Evolutionary conservation across 2,888 invertebrate species (phyloP).

Genomic region (Pollenia amentaria): DNA sequence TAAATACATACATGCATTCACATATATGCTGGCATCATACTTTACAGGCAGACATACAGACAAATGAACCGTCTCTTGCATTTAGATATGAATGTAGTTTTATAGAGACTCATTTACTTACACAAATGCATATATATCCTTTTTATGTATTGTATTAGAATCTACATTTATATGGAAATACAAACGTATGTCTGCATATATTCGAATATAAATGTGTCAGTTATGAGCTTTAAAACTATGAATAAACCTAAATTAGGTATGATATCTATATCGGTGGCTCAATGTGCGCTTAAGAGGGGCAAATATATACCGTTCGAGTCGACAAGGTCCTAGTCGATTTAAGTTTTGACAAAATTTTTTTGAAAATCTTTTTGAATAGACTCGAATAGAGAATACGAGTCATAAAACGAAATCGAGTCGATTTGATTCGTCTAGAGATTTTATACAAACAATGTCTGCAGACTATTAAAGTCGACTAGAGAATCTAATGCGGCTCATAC

Average conservation of each 20-base stretch:
- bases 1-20: not conserved
- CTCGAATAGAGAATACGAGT: too few relatives aligned
- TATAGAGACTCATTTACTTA: not conserved
- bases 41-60: not conserved
- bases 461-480: too few relatives aligned
- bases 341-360: too few relatives aligned
- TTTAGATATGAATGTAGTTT: not conserved
- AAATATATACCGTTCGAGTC: too few relatives aligned
- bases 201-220: slow-evolving; percentile 7
- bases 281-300: not conserved
- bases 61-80: not conserved
- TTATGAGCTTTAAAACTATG: slow-evolving; percentile 18
- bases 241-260: slow-evolving; percentile 50
- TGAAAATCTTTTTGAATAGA: too few relatives aligned
- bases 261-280: not conserved
- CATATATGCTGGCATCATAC: not conserved
- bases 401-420: too few relatives aligned
- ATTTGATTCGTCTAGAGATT: too few relatives aligned
- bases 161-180: not conserved
- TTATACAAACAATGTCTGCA: too few relatives aligned
- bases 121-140: not conserved
- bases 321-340: too few relatives aligned
- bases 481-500: too few relatives aligned
- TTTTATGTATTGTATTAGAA: not conserved
- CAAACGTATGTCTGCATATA: not conserved